Percentiles rank a stretch among this genome's conserved stretches.
Conservation (phyloP, 2,888 invertebrate genomes). For the Melipona bicolor region DNA sequence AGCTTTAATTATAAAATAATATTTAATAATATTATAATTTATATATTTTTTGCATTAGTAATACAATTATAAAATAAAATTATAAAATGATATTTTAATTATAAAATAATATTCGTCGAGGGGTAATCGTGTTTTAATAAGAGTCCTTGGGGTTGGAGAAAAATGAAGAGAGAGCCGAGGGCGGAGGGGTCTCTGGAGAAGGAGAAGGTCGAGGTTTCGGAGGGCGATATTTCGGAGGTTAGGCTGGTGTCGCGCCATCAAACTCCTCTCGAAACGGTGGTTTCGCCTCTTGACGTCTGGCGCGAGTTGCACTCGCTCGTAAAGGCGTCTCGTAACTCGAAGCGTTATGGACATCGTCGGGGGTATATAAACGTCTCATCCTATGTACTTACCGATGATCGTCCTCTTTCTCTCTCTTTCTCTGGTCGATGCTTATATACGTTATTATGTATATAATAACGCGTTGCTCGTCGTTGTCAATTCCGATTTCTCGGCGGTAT, state of each 20-base stretch:
- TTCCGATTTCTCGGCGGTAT: too few relatives aligned
- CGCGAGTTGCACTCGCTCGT: conserved; percentile 83
- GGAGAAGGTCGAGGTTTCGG: conserved; percentile 11
- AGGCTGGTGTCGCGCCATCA: conserved; percentile 72
- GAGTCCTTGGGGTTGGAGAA: too few relatives aligned
- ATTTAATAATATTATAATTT: too few relatives aligned
- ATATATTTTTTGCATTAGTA: too few relatives aligned
- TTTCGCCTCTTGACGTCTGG: conserved; percentile 77
- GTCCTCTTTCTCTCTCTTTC: conserved; percentile 43
- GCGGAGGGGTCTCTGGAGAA: conserved; percentile 32
- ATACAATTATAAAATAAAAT: too few relatives aligned
- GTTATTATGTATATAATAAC: too few relatives aligned
- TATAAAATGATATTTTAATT: too few relatives aligned
- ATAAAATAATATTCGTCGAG: background rate
- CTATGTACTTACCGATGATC: conserved; percentile 81
- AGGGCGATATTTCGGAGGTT: conserved; percentile 75
- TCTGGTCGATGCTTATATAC: background rate
- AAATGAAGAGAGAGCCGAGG: background rate
- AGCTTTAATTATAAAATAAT: too few relatives aligned
- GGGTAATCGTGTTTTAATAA: background rate
- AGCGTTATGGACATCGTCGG: conserved; percentile 83
- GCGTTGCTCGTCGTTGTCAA: conserved; percentile 63
- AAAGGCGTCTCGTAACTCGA: conserved; percentile 84
- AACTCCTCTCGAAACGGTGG: conserved; percentile 69
- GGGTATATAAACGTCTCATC: conserved; percentile 84